Evolutionary conservation across 1,140 invertebrate species (phyloP).

Genomic region (Zaprionus ornatus): DNA sequence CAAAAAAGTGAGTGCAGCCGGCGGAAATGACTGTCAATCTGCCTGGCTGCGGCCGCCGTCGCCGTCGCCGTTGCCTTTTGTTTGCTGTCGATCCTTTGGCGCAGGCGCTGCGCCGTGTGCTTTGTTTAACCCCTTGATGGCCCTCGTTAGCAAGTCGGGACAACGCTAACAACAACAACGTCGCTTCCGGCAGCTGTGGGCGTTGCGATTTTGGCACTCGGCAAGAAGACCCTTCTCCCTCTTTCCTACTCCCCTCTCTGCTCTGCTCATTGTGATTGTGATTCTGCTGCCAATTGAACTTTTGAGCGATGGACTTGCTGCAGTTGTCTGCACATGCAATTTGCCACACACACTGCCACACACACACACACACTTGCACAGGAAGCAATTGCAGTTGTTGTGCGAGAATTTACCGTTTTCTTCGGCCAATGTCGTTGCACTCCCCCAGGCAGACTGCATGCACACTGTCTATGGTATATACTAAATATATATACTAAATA

Average conservation of each 20-base stretch:
- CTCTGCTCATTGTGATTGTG: constrained; percentile 5
- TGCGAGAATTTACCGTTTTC: constrained; percentile 62
- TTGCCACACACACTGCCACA: constrained; percentile 28
- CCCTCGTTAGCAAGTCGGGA: background rate
- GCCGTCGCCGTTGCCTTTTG: constrained; percentile 33
- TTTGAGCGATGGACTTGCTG: constrained; percentile 35
- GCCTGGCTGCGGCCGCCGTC: constrained; percentile 31
- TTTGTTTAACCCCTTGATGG: constrained; percentile 45
- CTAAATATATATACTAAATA: constrained; percentile 14
- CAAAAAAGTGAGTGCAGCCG: background rate
- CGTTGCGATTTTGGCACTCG: constrained; percentile 67
- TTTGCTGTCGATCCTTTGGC: constrained; percentile 44
- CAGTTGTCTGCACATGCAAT: constrained; percentile 67
- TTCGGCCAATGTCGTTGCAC: constrained; percentile 4
- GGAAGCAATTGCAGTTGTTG: constrained; percentile 21
- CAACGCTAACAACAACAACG: constrained; percentile 1
- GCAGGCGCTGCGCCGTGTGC: constrained; percentile 40
- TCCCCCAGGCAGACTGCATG: background rate
- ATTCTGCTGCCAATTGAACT: constrained; percentile 49
- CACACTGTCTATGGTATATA: constrained; percentile 7
- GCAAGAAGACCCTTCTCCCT: background rate
- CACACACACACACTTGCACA: constrained; percentile 2
- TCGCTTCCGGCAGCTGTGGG: constrained; percentile 80
- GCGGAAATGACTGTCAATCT: constrained; percentile 68
- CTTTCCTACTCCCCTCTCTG: background rate